Percentiles rank a stretch among this genome's conserved stretches.
Conservation (phyloP, 2,113 vertebrate species). For the Corapipo altera region DNA sequence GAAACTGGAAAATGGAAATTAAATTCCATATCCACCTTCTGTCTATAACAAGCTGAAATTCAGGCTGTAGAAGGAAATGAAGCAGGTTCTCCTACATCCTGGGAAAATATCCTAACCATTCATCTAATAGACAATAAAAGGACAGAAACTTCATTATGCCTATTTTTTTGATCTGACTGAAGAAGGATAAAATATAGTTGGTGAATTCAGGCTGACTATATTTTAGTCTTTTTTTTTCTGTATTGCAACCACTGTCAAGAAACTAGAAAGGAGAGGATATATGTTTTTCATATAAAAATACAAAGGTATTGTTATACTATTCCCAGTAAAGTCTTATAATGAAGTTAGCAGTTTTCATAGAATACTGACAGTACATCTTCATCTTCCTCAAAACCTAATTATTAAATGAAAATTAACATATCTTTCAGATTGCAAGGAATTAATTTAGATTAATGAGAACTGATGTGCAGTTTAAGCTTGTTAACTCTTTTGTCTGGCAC, state of each 20-base stretch:
- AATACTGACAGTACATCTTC: not conserved
- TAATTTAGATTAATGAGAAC: not conserved
- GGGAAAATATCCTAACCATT: not conserved
- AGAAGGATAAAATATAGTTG: not conserved
- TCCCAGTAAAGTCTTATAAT: not conserved
- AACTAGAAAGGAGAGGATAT: not conserved
- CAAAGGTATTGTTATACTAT: not conserved
- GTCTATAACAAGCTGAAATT: not conserved
- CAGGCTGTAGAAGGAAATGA: not conserved
- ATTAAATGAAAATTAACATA: not conserved
- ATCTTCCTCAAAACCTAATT: not conserved
- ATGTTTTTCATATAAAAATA: not conserved
- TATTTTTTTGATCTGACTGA: not conserved
- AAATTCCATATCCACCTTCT: not conserved
- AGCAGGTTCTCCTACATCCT: not conserved
- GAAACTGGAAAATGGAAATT: not conserved
- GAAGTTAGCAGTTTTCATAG: not conserved
- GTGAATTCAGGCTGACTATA: not conserved
- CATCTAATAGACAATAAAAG: not conserved
- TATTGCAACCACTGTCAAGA: not conserved
- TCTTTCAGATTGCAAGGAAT: not conserved
- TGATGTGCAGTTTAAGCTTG: not conserved
- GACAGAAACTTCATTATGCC: not conserved
- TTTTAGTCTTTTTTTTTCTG: not conserved
- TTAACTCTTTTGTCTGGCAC: not conserved